These are phyloP conservation scores for Drosophila meridionalis DNA, from an alignment of 2,888 invertebrate species.

Conservation along the genomic window DNA sequence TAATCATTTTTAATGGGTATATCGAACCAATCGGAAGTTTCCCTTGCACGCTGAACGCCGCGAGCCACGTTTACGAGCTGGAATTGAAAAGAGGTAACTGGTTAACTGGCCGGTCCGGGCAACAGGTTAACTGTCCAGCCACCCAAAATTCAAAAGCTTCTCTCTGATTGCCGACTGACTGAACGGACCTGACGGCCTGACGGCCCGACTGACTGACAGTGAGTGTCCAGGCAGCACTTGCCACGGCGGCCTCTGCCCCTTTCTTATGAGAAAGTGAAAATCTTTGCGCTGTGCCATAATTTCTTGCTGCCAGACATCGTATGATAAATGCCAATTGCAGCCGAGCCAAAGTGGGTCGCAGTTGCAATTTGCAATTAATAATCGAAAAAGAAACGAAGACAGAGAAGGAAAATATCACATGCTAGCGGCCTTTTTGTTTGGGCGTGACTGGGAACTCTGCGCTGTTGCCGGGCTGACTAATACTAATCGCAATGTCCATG, in stretches of 20 bases:
- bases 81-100: slow-evolving; percentile 55
- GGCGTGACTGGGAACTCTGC: slow-evolving; percentile 54
- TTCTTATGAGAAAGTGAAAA: slow-evolving; percentile 72
- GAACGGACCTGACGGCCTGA: not conserved
- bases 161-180: slow-evolving; percentile 40
- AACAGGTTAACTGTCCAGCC: slow-evolving; percentile 44
- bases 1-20: not conserved
- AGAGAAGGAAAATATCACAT: slow-evolving; percentile 11
- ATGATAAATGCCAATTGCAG: slow-evolving; percentile 68
- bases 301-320: slow-evolving; percentile 55
- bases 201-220: slow-evolving; percentile 18
- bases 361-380: slow-evolving; percentile 76
- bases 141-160: slow-evolving; percentile 62
- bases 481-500: slow-evolving; percentile 55
- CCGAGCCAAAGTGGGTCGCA: slow-evolving; percentile 65
- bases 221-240: slow-evolving; percentile 39
- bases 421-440: slow-evolving; percentile 14
- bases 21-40: slow-evolving; percentile 30
- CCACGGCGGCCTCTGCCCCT: slow-evolving; percentile 42
- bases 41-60: slow-evolving; percentile 39
- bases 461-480: slow-evolving; percentile 54
- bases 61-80: slow-evolving; percentile 34
- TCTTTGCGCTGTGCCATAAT: slow-evolving; percentile 66
- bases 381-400: slow-evolving; percentile 17
- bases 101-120: slow-evolving; percentile 12